These are phyloP conservation scores for Diabrotica virgifera DNA, from an alignment of 1,140 invertebrate species.

Conservation along the genomic window DNA sequence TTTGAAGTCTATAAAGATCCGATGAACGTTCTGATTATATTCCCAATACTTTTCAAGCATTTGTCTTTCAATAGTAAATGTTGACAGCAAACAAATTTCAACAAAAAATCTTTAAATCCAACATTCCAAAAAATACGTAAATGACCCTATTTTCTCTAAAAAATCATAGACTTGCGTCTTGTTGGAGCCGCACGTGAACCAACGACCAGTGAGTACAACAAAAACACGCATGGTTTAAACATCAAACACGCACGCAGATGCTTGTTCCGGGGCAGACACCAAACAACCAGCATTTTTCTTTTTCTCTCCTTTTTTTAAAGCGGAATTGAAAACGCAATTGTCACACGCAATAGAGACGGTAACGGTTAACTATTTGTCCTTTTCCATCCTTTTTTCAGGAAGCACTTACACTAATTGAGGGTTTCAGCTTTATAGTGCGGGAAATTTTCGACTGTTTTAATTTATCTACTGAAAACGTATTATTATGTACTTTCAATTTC, in stretches of 20 bases:
- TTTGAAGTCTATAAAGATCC: too few relatives aligned
- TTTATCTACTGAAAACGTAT: too few relatives aligned
- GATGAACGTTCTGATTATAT: too few relatives aligned
- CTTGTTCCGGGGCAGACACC: slow-evolving; percentile 7
- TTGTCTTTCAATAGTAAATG: too few relatives aligned
- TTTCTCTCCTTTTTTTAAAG: neutral
- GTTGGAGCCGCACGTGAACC: slow-evolving; percentile 7
- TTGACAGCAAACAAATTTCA: too few relatives aligned
- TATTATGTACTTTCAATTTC: too few relatives aligned
- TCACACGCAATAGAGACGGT: slow-evolving; percentile 16
- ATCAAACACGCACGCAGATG: neutral
- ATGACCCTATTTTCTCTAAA: neutral
- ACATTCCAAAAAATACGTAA: too few relatives aligned
- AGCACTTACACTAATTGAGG: neutral
- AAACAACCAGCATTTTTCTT: neutral
- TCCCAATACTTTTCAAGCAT: too few relatives aligned
- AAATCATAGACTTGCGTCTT: slow-evolving; percentile 4
- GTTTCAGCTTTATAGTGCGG: slow-evolving; percentile 7
- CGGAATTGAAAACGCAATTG: slow-evolving; percentile 18
- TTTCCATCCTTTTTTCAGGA: slow-evolving; percentile 2
- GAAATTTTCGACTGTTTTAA: neutral
- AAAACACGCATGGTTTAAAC: neutral
- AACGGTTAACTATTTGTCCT: slow-evolving; percentile 12
- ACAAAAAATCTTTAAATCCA: too few relatives aligned
- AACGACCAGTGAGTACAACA: neutral